Base-by-base conservation (phyloP, 35 echinoderm and acorn worm species). In the Chiridota heheva region DNA sequence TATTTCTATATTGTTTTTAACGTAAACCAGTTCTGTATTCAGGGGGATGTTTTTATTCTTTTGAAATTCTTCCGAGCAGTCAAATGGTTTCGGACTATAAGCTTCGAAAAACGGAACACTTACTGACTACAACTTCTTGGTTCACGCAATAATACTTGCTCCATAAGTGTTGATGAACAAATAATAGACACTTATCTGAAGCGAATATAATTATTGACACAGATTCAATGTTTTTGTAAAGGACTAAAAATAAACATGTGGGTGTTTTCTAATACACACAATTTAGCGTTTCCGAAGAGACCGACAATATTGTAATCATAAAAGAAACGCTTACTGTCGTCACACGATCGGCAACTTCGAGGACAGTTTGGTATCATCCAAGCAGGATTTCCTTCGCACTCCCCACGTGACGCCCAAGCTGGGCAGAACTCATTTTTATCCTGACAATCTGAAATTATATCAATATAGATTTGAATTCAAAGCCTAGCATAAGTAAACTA, bases 281-380 rank as follows among this genome's bases (percentile, higher is more conserved):
- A 13, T 10, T 53, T 22, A 22, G 48, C 48, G 22, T 10, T 22
- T 13, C 22, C 48, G 22, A 18, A 30, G 7, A 63, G 30, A 26
- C 6, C 8, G 13, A 63, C 13, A 18, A 30, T 63, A 36, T 67
- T 24, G 17, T 22, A 1, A 67, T 2, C 63, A 36, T 36, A 26
- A 67, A 1, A 67, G 16, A 67, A 36, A 30, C 30, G 36, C 16
- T 16, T 1, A 36, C 1, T 67, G 24, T 18, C 66, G 13, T 51
- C 82, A 48, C 91, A 96, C 40, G 45, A 28, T 44, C 81, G 22
- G 49, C 95, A 98, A 71, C 95, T 98, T 15, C 41, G 28, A 29
- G 47, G 36, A 39, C 95, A 98, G 67, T 98, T 98, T 29, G 81
- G 85, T 44, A 73, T 42, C 95, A 98, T 98, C 78, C 81, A 98